Evolutionary conservation across 2,888 invertebrate genomes (phyloP), one percentile per base, ranked within the genome.

Genomic region (Siphlonurus alternatus): DNA sequence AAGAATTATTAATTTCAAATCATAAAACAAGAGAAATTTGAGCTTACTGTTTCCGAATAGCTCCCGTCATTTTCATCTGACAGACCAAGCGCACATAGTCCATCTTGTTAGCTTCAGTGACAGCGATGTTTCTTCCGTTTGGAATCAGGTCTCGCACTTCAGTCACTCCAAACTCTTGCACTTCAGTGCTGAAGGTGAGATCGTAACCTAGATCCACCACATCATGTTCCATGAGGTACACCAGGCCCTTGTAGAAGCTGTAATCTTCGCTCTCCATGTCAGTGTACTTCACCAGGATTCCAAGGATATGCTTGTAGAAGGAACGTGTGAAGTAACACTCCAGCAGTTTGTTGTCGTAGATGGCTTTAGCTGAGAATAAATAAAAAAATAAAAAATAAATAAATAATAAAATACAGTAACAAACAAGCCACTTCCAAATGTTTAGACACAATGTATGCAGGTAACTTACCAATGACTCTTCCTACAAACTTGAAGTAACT

Each of bases 211-310:
- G 77, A 69, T 88, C 86, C 61, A 86, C 83, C 67, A 93, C 86
- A 71, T 87, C 83, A 72, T 93, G 85, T 71, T 91, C 88, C 76
- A 92, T 83, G 23, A 93, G 78, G 76, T 88, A 93, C 53, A 88
- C 89, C 23, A 93, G 80, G 3, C 92, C 90, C 74, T 92, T 86
- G 74, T 91, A 93, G 77, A 92, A 93, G 69, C 87, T 85, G 72
- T 93, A 92, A 75, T 93, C 93, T 76, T 93, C 91, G 71, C 88
- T 88, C 74, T 92, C 91, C 89, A 92, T 90, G 72, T 92, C 92
- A 0, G 86, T 88, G 72, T 89, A 88, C 73, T 89, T 89, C 25
- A 93, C 92, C 65, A 84, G 81, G 70, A 89, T 88, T 61, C 92
- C 91, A 68, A 93, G 80, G 70, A 93, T 93, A 74, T 93, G 93